Conservation (phyloP, 2,888 invertebrate species). For the Lysandra coridon region DNA sequence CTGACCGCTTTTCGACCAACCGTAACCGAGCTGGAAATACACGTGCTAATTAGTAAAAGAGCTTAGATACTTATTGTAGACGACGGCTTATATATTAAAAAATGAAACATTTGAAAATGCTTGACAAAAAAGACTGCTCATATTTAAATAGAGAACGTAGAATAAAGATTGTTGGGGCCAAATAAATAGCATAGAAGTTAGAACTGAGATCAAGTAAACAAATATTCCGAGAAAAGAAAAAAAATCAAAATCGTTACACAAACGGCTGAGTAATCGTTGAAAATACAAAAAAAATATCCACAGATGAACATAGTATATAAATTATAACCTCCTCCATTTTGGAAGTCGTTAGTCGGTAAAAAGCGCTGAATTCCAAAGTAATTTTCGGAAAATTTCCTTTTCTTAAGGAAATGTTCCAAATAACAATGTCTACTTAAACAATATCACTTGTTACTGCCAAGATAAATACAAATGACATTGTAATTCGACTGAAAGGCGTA, state of each 20-base stretch:
- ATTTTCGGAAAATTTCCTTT: neutral
- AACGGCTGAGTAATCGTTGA: too few species aligned
- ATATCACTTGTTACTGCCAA: neutral
- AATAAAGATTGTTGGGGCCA: neutral
- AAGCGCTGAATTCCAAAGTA: neutral
- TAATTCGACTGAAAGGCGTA: constrained; percentile 17
- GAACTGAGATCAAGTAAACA: neutral
- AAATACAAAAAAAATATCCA: too few species aligned
- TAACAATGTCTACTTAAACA: neutral
- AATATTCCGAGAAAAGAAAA: neutral
- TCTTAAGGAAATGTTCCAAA: neutral
- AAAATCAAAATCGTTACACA: too few species aligned
- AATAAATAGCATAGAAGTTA: too few species aligned
- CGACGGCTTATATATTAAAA: neutral
- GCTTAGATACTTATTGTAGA: neutral
- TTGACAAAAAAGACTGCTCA: too few species aligned
- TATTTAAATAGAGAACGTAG: neutral
- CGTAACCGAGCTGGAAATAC: constrained; percentile 62
- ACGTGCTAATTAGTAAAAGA: neutral
- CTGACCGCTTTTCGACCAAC: constrained; percentile 64
- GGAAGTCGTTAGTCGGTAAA: neutral
- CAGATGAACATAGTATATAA: too few species aligned
- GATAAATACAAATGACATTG: constrained; percentile 13
- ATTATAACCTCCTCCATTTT: too few species aligned
- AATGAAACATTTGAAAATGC: too few species aligned